Conservation (phyloP, 2,888 invertebrate genomes). For the Palloptera scutellata region DNA sequence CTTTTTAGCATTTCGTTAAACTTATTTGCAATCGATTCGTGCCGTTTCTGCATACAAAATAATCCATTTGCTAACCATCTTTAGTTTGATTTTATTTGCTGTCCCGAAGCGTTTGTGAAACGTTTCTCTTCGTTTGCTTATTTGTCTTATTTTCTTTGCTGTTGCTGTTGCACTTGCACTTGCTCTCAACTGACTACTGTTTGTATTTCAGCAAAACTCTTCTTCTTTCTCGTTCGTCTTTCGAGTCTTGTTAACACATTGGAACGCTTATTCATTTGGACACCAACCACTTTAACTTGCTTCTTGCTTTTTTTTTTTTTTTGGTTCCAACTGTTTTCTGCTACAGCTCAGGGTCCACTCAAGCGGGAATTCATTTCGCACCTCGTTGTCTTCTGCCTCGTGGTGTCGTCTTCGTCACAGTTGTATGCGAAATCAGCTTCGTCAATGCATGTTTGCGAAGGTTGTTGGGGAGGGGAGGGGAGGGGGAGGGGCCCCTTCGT, state of each 20-base stretch:
- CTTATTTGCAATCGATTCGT: conserved; percentile 29
- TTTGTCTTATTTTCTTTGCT: no score
- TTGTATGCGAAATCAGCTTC: conserved; percentile 14
- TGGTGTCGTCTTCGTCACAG: conserved; percentile 1
- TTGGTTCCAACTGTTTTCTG: not conserved
- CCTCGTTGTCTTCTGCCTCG: conserved; percentile 13
- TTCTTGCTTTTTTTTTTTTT: conserved; percentile 3
- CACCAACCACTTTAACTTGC: not conserved
- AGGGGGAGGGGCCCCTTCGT: not conserved
- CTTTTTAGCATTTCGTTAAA: conserved; percentile 20
- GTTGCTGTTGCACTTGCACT: not conserved
- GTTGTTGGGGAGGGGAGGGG: not conserved
- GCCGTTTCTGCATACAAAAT: conserved; percentile 24
- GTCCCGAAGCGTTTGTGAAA: conserved; percentile 13
- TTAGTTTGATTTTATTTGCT: conserved; percentile 26
- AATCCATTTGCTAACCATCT: conserved; percentile 15
- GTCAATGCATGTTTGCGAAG: not conserved
- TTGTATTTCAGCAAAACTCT: not conserved
- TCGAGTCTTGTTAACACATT: conserved; percentile 25
- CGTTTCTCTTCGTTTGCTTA: not conserved
- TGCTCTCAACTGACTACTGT: not conserved
- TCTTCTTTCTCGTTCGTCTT: not conserved
- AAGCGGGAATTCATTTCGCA: conserved; percentile 13
- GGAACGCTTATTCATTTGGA: conserved; percentile 7
- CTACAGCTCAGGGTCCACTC: not conserved